phyloP scores from a whole-genome alignment of 2,113 vertebrate species.

The Cyanistes caeruleus region DNA sequence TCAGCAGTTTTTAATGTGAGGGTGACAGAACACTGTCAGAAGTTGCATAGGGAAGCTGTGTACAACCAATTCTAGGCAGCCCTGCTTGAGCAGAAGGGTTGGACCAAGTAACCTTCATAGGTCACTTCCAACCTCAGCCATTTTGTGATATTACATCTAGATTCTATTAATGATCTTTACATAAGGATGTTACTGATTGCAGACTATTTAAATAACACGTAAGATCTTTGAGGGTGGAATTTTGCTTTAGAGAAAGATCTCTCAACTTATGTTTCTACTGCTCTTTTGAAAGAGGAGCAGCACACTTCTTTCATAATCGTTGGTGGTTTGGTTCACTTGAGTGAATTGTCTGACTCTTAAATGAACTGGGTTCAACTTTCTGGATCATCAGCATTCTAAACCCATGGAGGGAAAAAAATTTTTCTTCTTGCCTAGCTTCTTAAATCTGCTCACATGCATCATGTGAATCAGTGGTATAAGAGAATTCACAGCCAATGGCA shows the following conservation, averaged over 20 bases:
- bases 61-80: neutral
- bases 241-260: neutral
- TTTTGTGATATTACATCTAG: neutral
- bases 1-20: neutral
- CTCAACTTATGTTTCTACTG: neutral
- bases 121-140: neutral
- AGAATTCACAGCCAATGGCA: neutral
- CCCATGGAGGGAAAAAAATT: rapidly evolving
- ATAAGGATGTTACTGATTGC: neutral
- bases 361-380: neutral
- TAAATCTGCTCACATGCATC: neutral
- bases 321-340: neutral
- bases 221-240: neutral
- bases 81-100: neutral
- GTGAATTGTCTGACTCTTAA: neutral
- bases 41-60: neutral
- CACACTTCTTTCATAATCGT: neutral
- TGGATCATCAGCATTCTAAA: neutral
- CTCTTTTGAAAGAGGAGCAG: neutral
- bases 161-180: neutral
- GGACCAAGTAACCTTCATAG: neutral
- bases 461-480: neutral
- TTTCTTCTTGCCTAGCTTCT: neutral
- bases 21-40: neutral
- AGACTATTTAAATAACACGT: neutral